Base-by-base conservation (phyloP, 2,113 vertebrate species). In the Elephantulus edwardii region DNA sequence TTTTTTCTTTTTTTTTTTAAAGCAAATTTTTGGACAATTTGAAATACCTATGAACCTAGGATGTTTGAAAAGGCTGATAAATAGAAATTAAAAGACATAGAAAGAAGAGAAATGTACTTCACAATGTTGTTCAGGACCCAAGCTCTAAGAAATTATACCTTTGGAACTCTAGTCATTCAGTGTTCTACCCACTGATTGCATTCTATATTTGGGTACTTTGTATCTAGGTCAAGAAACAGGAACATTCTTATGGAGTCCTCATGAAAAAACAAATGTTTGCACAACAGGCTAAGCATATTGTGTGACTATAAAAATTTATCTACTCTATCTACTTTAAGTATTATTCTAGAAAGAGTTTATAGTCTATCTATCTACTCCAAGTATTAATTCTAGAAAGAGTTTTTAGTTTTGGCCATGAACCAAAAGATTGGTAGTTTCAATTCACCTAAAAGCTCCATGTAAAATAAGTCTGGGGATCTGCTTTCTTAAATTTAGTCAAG, bases 141-240 rank as follows among this genome's bases (percentile, higher is more conserved):
- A 0, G 0, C 14, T 89, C 28, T 78, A 88, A 56, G 60, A 86
- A 93, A 71, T 92, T 80, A 95, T 68, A 83, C 44, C 76, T 94
- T 90, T 81, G 68, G 42, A 86, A 20, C 71, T 81, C 68, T 81
- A 88, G 52, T 87, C 80, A 92, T 83, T 91, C 88, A 50, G 16
- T 78, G 66, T 74, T 46, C 66, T 64, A 38, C 44, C 83, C 62
- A 83, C 35, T 86, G 42, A 89, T 92, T 62, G 38, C 62, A 76
- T 17, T 74, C 75, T 70, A 78, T 17, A 6, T 38, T 79, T 77
- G n/a, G 42, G 74, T 93, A 8, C 60, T 90, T 92, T 86, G n/a
- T 64, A 84, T 95, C 70, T 79, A 91, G 91, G 81, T 95, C 87
- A 95, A 64, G 84, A 83, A 83, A 13, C 72, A 91, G 66, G 44